Evolutionary conservation across 2,888 invertebrate species (phyloP).

Genomic region (Romanomermis culicivorax): DNA sequence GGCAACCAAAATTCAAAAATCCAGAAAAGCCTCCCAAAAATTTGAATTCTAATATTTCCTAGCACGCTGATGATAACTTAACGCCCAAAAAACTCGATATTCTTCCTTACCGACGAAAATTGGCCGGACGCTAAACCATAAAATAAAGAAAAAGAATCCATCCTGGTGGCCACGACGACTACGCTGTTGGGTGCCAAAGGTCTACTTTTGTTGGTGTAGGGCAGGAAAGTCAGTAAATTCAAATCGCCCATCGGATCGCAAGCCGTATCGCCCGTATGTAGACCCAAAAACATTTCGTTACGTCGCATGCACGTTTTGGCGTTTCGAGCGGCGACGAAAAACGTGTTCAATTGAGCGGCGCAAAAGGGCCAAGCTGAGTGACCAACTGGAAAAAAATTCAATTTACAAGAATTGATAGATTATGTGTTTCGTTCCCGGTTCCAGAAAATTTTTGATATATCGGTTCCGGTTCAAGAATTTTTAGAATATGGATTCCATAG

Average conservation of each 20-base stretch:
- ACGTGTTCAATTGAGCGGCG: constrained; percentile 59
- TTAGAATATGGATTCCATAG: no score
- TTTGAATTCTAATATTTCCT: no score
- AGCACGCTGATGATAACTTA: not conserved
- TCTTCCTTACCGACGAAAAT: no score
- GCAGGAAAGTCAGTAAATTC: constrained; percentile 48
- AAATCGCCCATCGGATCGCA: constrained; percentile 57
- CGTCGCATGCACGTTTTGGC: constrained; percentile 60
- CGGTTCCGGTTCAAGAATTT: no score
- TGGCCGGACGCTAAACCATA: not conserved
- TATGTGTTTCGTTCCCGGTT: no score
- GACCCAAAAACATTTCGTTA: constrained; percentile 31
- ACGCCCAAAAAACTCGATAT: not conserved
- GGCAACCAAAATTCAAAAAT: no score
- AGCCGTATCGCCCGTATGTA: constrained; percentile 36
- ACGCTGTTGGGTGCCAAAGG: constrained; percentile 35
- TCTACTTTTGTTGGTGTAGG: constrained; percentile 30
- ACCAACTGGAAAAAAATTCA: no score
- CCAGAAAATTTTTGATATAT: no score
- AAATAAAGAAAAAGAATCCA: constrained; percentile 16
- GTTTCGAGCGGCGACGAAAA: constrained; percentile 72
- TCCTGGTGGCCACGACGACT: constrained; percentile 45
- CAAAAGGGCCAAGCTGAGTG: constrained; percentile 55
- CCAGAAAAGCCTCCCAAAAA: no score
- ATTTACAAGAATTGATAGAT: no score